These are phyloP conservation scores for Misgurnus mizolepis DNA, from an alignment of 2,113 vertebrate species.

Conservation along the genomic window DNA sequence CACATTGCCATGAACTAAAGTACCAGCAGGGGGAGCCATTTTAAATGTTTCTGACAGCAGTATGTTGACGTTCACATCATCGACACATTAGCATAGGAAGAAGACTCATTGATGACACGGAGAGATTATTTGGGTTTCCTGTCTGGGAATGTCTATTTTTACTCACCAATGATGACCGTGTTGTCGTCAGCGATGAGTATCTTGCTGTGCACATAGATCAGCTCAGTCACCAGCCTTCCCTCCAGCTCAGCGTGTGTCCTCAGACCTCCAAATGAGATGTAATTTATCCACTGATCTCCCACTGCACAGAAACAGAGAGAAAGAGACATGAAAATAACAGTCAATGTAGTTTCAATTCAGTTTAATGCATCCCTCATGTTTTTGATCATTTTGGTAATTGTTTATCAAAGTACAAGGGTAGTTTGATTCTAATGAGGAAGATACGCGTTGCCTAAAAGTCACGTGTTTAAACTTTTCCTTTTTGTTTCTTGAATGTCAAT, in stretches of 20 bases:
- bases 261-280: constrained; percentile 92
- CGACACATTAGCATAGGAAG: neutral
- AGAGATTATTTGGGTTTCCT: neutral
- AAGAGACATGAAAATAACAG: neutral
- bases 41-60: neutral
- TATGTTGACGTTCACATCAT: neutral
- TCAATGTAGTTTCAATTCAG: neutral
- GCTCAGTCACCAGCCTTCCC: constrained; percentile 88
- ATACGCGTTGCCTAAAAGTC: no score
- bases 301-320: constrained; percentile 70
- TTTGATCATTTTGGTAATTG: no score
- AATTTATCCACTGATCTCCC: constrained; percentile 95
- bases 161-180: constrained; percentile 94
- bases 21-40: constrained; percentile 26
- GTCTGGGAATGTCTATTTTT: neutral
- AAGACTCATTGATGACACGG: no score
- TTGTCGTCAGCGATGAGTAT: constrained; percentile 93
- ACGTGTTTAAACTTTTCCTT: no score
- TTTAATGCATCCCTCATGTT: no score
- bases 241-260: constrained; percentile 90
- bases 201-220: constrained; percentile 98
- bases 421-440: no score
- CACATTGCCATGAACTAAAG: neutral
- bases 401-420: no score
- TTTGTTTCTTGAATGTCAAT: no score